Evolutionary conservation across 1,140 invertebrate genomes (phyloP), one percentile per base, ranked within the genome.

Genomic region (Diachasmimorpha longicaudata): DNA sequence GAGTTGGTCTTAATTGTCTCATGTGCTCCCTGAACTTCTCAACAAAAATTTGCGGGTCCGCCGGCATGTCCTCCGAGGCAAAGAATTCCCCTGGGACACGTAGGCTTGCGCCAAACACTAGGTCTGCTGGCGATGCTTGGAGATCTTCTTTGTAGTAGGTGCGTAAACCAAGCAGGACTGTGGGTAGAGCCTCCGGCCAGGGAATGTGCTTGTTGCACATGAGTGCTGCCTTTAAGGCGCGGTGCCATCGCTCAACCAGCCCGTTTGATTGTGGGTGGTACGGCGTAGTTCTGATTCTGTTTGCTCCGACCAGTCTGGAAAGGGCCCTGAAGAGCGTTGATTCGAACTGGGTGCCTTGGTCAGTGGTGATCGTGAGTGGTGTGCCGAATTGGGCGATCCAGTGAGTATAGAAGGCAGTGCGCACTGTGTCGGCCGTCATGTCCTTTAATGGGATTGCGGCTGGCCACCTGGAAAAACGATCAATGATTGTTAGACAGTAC

Each of bases 11-110:
- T 14, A 82, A 23, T 0, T 68, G n/a, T n/a, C n/a, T n/a, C n/a
- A n/a, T n/a, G 9, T 58, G 19, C 23, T 75, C 39, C 0, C 77
- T 6, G 16, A 77, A 48, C 2, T 78, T 52, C 46, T 79, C 75
- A 0, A 79, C 69, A 37, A 80, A 81, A 16, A 58, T 42, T 19
- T 69, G 46, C 14, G 76, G 75, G 3, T 74, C 48, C 19, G 48
- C 11, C 9, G 36, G 11, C 1, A 23, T 31, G 16, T 72, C 67
- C 13, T 69, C 11, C 11, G 70, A n/a, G 4, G 70, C 55, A 67
- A 89, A 83, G 71, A 88, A 85, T 76, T 88, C 84, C 1, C 83
- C 84, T 19, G 88, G 87, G 1, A 85, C 37, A 21, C 81, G 74
- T 11, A 86, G 25, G 0, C 80, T 46, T n/a, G 52, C 42, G 0